Conservation (phyloP, 53 echinoderm and acorn worm genomes). For the Antedon mediterranea region DNA sequence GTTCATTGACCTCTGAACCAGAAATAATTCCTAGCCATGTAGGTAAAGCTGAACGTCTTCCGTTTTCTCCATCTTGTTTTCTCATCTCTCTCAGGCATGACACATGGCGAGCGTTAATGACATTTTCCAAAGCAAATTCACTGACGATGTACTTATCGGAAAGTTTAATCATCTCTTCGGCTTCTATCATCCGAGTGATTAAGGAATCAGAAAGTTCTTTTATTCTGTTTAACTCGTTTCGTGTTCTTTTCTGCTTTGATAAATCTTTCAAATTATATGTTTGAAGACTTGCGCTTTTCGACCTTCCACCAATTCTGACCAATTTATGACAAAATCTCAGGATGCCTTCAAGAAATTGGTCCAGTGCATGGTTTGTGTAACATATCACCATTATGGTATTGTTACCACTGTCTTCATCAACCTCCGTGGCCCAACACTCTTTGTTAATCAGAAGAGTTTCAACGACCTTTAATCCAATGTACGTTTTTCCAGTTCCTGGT, state of each 20-base stretch:
- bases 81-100: slow-evolving; percentile 1
- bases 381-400: slow-evolving; percentile 69
- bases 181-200: not conserved
- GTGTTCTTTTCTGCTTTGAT: not conserved
- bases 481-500: slow-evolving; percentile 73
- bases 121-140: slow-evolving; percentile 8
- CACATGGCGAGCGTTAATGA: slow-evolving; percentile 8
- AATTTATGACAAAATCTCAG: slow-evolving; percentile 17
- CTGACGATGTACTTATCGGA: not conserved
- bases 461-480: slow-evolving; percentile 72
- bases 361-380: slow-evolving; percentile 90
- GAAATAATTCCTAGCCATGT: not conserved
- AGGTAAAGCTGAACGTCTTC: not conserved
- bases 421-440: slow-evolving; percentile 5
- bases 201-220: not conserved
- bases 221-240: not conserved
- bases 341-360: slow-evolving; percentile 91
- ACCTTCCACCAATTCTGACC: slow-evolving; percentile 64
- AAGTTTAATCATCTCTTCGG: not conserved
- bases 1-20: not conserved
- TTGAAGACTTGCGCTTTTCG: slow-evolving; percentile 39
- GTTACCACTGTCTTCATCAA: not conserved
- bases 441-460: slow-evolving; percentile 52
- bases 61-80: not conserved
- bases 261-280: slow-evolving; percentile 36